phyloP scores from a whole-genome alignment of 1,140 invertebrate species.

The Zeugodacus cucurbitae region DNA sequence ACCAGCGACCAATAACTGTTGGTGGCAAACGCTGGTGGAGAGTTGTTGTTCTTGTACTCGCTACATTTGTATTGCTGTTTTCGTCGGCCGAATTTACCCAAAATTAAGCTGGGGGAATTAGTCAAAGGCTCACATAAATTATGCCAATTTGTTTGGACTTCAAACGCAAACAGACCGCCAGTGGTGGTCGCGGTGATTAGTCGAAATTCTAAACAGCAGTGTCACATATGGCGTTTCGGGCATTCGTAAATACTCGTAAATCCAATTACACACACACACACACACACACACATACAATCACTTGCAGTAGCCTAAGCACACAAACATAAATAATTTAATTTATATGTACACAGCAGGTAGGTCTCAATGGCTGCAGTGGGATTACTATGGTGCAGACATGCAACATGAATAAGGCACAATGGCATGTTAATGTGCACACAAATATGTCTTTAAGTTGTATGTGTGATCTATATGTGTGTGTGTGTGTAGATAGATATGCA shows the following conservation, averaged over 20 bases:
- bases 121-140: constrained; percentile 35
- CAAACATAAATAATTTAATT: neutral
- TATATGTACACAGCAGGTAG: neutral
- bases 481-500: neutral
- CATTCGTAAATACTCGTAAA: neutral
- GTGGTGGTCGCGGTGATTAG: constrained; percentile 30
- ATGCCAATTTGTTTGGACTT: constrained; percentile 38
- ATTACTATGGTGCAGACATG: neutral
- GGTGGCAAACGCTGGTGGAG: neutral
- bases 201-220: constrained; percentile 7
- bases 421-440: neutral
- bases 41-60: too few species aligned
- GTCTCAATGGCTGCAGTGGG: neutral
- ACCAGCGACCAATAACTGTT: neutral
- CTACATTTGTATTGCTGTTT: neutral
- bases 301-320: neutral
- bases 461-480: neutral
- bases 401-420: neutral
- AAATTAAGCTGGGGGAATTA: constrained; percentile 14
- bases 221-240: neutral
- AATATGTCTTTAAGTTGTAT: neutral
- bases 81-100: neutral
- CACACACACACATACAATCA: neutral
- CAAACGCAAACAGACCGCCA: constrained; percentile 35
- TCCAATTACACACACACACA: neutral